Evolutionary conservation across 2,113 vertebrate species (phyloP).

Genomic region (Syrrhaptes paradoxus): DNA sequence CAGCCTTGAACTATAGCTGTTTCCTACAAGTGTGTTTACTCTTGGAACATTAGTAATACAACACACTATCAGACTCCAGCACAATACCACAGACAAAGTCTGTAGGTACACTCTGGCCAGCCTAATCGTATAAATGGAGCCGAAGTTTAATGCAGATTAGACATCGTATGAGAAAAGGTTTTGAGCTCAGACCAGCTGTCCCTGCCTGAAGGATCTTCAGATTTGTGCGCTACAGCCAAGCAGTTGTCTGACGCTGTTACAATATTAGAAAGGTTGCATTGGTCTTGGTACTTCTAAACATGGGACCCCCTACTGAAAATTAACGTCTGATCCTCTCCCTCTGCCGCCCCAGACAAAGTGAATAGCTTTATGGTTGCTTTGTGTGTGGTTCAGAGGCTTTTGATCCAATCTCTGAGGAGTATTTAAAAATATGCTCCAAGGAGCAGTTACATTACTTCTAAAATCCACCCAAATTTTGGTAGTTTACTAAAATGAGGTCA

Average conservation of each 20-base stretch:
- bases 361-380: not conserved
- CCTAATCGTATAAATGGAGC: not conserved
- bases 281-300: slow-evolving; percentile 33
- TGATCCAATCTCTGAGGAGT: not conserved
- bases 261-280: slow-evolving; percentile 40
- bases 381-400: not conserved
- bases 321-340: not conserved
- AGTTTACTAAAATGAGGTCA: not conserved
- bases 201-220: slow-evolving; percentile 53
- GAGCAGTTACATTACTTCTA: not conserved
- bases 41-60: slow-evolving; percentile 72
- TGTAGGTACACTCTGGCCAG: not conserved
- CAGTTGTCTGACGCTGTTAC: slow-evolving; percentile 61
- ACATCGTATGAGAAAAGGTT: slow-evolving; percentile 12
- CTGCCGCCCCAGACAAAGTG: not conserved
- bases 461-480: not conserved
- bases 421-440: not conserved
- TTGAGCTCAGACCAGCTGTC: slow-evolving; percentile 8
- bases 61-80: slow-evolving; percentile 51
- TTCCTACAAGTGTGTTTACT: slow-evolving; percentile 77
- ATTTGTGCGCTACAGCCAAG: slow-evolving; percentile 50
- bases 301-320: not conserved
- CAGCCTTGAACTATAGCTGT: slow-evolving; percentile 78
- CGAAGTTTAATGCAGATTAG: slow-evolving; percentile 43
- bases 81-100: slow-evolving; percentile 45